Conservation (phyloP, 2,113 vertebrate species). For the Cervus canadensis region DNA sequence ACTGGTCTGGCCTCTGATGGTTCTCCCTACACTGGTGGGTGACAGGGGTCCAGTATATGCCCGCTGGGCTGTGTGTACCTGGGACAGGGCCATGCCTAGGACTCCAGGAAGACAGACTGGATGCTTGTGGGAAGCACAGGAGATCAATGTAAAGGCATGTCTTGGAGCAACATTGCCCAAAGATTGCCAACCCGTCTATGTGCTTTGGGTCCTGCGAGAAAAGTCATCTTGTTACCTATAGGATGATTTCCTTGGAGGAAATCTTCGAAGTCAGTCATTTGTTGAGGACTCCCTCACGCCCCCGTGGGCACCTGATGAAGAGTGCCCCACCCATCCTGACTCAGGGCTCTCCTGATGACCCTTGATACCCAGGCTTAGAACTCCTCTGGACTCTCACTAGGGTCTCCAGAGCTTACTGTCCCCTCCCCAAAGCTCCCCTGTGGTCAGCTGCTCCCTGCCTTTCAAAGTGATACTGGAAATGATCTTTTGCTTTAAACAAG, state of each 20-base stretch:
- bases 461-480: neutral
- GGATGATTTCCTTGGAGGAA: neutral
- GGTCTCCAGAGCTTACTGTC: neutral
- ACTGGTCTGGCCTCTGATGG: neutral
- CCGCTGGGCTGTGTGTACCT: neutral
- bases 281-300: neutral
- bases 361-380: neutral
- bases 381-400: neutral
- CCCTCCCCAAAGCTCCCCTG: neutral
- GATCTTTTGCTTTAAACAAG: neutral
- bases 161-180: neutral
- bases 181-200: neutral
- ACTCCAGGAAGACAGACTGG: neutral
- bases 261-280: neutral
- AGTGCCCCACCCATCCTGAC: neutral
- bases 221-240: neutral
- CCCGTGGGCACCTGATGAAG: neutral
- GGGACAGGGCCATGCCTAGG: neutral
- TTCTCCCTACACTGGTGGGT: neutral
- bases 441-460: neutral
- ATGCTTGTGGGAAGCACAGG: neutral
- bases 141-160: neutral
- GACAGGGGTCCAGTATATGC: accelerated
- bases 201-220: neutral
- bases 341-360: neutral